Evolutionary conservation across 1,140 invertebrate species (phyloP), one percentile per base, ranked within the genome.

Genomic region (Saccostrea echinata): DNA sequence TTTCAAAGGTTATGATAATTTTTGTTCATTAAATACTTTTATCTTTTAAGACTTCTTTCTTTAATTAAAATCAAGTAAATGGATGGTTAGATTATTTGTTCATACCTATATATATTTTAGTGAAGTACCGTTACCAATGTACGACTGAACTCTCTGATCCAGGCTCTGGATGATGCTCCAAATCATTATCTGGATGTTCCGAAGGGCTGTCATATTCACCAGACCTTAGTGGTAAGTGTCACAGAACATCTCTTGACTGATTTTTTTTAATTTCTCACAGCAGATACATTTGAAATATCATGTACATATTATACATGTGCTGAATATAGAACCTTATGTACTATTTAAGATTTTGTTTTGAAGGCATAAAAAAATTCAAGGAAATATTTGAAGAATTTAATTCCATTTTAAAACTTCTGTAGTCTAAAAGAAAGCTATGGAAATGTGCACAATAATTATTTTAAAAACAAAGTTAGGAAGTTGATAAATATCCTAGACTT

Each of bases 61-160:
- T n/a, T n/a, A n/a, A n/a, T n/a, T n/a, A n/a, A n/a, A n/a, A n/a
- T n/a, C n/a, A n/a, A n/a, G n/a, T n/a, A n/a, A n/a, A n/a, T n/a
- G n/a, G n/a, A n/a, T n/a, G n/a, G n/a, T n/a, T n/a, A n/a, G n/a
- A n/a, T n/a, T n/a, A n/a, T n/a, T n/a, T n/a, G n/a, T 12, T 13
- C n/a, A 9, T 18, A 35, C 11, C 16, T 76, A 53, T 55, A 35
- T 88, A 9, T n/a, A n/a, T 90, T 88, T 33, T 88, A 95, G 93
- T 95, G 86, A 94, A 94, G 86, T 95, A 95, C 85, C 91, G 93
- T 33, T 91, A 92, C 27, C 94, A 93, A 93, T 90, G 91, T 92
- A 1, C 90, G 94, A 33, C 91, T 95, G 24, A 93, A 86, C 88
- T 90, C 92, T 35, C 68, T 95, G 81, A 91, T 93, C 27, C 93